Conservation (phyloP, 2,888 invertebrate genomes). For the Andrena dorsata region DNA sequence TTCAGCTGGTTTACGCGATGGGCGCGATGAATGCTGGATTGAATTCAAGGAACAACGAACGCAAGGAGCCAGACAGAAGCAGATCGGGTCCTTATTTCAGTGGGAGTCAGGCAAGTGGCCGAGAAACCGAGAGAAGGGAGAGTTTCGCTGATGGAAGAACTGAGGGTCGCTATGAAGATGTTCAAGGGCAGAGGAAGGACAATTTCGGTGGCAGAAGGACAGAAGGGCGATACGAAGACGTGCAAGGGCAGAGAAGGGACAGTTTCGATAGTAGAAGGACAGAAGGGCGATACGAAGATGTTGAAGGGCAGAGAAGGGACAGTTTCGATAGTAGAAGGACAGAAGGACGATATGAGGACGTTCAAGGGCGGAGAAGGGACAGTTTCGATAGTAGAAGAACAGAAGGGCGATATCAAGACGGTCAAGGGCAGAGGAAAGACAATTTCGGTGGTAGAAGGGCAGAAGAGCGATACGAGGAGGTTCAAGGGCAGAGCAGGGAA, state of each 20-base stretch:
- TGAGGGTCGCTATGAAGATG: background rate
- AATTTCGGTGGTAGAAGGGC: background rate
- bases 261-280: constrained; percentile 8
- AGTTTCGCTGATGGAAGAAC: background rate
- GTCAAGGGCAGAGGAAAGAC: background rate
- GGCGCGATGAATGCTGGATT: constrained; percentile 34
- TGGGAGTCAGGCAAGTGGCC: background rate
- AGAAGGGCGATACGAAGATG: constrained; percentile 49
- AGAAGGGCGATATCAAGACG: background rate
- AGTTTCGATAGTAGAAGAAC: background rate
- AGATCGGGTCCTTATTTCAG: background rate
- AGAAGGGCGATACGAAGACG: constrained; percentile 47
- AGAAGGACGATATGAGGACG: background rate
- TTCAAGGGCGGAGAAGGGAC: background rate
- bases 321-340: background rate
- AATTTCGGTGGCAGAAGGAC: constrained; percentile 7
- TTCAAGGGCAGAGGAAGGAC: background rate
- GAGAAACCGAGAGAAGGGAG: background rate
- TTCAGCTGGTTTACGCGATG: constrained; percentile 69
- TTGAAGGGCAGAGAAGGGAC: background rate
- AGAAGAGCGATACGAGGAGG: background rate
- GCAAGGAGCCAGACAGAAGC: background rate
- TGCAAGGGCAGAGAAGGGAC: constrained; percentile 6
- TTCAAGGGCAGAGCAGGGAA: background rate
- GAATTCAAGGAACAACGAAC: background rate